phyloP scores from a whole-genome alignment of 2,888 invertebrate genomes.

The Aspidapion aeneum region DNA sequence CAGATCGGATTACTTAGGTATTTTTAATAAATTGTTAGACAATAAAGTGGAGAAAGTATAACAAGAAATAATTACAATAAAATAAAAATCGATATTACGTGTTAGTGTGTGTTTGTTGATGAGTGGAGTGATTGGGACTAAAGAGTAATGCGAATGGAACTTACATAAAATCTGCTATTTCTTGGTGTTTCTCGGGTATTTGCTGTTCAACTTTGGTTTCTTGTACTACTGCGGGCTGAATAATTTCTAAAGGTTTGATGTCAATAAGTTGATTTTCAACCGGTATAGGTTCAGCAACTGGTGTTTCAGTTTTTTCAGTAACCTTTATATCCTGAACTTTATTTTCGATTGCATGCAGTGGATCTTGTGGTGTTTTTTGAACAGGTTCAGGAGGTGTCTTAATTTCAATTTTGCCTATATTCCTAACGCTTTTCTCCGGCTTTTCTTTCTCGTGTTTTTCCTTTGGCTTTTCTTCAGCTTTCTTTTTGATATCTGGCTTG shows the following conservation, averaged over 20 bases:
- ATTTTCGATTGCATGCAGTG: constrained; percentile 9
- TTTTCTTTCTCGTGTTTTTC: constrained; percentile 6
- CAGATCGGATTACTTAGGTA: too few species aligned
- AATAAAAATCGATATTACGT: too few species aligned
- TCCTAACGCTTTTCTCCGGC: background rate
- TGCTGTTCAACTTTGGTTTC: background rate
- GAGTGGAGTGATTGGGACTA: too few species aligned
- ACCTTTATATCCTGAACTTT: constrained; percentile 9
- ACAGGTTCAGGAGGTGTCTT: constrained; percentile 3
- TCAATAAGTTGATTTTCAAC: background rate
- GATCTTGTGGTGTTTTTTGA: constrained; percentile 6
- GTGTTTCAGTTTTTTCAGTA: background rate
- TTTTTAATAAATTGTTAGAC: too few species aligned
- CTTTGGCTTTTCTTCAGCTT: constrained; percentile 17
- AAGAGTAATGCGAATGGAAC: too few species aligned
- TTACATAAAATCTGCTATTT: background rate
- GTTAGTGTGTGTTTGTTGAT: too few species aligned
- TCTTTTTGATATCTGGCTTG: constrained; percentile 11
- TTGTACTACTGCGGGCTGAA: background rate
- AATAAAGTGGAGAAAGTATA: too few species aligned
- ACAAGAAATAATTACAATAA: too few species aligned
- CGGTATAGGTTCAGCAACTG: background rate
- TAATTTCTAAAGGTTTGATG: background rate
- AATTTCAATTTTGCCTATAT: background rate
- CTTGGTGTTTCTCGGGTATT: background rate